Evolutionary conservation across 2,113 vertebrate genomes (phyloP).

Genomic region (Porphyrio hochstetteri): DNA sequence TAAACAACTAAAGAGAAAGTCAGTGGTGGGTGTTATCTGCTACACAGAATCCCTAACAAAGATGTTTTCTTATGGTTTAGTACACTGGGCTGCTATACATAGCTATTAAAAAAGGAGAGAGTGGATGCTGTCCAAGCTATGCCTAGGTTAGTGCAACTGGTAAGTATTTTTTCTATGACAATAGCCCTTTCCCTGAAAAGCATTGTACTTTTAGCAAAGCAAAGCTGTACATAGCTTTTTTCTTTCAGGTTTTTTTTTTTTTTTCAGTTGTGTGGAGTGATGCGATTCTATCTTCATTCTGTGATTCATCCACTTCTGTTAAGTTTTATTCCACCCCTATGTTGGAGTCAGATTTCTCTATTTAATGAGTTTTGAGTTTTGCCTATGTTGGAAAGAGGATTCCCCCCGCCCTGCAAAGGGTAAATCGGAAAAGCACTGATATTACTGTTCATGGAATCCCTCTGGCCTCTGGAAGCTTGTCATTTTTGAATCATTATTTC

Average conservation of each 20-base stretch:
- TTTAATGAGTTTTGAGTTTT: not conserved
- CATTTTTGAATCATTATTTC: not conserved
- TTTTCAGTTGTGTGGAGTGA: not conserved
- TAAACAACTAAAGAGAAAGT: not conserved
- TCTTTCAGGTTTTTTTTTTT: not conserved
- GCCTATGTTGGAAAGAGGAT: not conserved
- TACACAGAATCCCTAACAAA: not conserved
- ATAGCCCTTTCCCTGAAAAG: not conserved
- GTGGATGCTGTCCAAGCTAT: not conserved
- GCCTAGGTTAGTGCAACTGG: not conserved
- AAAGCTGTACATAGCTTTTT: not conserved
- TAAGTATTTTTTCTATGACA: not conserved
- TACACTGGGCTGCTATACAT: not conserved
- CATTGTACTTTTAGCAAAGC: not conserved
- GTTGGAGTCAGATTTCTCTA: not conserved
- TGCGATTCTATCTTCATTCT: not conserved
- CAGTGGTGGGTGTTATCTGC: not conserved
- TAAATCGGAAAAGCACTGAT: not conserved
- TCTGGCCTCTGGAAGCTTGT: not conserved
- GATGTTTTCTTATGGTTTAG: not conserved
- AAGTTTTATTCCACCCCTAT: not conserved
- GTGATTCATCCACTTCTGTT: not conserved
- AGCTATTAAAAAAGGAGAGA: not conserved
- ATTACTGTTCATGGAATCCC: not conserved
- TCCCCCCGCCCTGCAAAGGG: no score